Base-by-base conservation (phyloP, 2,113 vertebrate genomes). In the Engystomops pustulosus region DNA sequence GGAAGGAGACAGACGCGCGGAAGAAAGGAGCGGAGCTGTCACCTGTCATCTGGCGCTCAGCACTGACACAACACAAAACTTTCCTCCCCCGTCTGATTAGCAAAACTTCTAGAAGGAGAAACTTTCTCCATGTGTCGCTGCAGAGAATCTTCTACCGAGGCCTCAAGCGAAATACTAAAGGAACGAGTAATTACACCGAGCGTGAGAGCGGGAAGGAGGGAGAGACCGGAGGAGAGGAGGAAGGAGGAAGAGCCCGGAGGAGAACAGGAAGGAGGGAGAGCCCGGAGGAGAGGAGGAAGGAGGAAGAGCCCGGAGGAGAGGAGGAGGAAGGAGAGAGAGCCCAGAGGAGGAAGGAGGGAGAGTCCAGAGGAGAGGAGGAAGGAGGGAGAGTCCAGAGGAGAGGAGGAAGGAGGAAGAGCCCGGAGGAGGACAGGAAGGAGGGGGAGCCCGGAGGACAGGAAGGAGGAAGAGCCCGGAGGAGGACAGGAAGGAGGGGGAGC, bases 41-140 rank as follows among this genome's bases (percentile, higher is more conserved):
- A 76, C 72, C 36, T 76, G 72, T 74, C 72, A 76, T 76, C 45
- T 20, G 23, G n/a, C 45, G 47, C 71, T 51, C 45, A 49, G 71
- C 45, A 3, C 14, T 49, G 70, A 74, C 71, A 67, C 62, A 17
- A 49, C 44, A 30, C 20, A 7, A 14, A 23, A n/a, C 47, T 23
- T 55, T 51, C 44, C 72, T 36, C 72, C 47, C 9, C 45, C 20
- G 20, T 76, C 72, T 34, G 47, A 76, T 76, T 51, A 53, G 38
- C 25, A 55, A 65, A 76, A 53, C 47, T 76, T 32, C 32, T 1
- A 36, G 45, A 30, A 20, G 15, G 7, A 20, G 7, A 75, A 75
- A 75, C 23, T 75, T 76, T 76, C 47, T 47, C 25, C 4, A 18
- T 17, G 44, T 27, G 44, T 36, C 23, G 70, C 70, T 49, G 41